A percentile compares a stretch with the other conserved stretches of the same genome.
Evolutionary conservation across 2,888 invertebrate species (phyloP).

Genomic region (Nemotelus pantherinus): DNA sequence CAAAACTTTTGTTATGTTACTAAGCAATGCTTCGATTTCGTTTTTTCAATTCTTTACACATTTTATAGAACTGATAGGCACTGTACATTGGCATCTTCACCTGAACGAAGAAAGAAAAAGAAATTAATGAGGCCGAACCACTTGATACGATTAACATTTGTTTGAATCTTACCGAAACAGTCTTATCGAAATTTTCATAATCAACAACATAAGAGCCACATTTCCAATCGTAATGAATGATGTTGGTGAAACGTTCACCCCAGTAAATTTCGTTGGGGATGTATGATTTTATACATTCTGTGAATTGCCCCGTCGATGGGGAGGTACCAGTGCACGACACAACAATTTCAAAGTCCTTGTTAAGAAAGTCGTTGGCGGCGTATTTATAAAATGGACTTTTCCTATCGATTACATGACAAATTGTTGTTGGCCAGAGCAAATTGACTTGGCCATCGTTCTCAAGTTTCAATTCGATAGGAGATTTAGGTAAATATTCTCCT

Average conservation of each 20-base stretch:
- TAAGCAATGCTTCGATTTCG: too few species aligned
- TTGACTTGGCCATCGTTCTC: conserved; percentile 75
- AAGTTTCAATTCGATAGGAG: conserved; percentile 75
- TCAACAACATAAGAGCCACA: conserved; percentile 70
- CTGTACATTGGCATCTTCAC: conserved; percentile 34
- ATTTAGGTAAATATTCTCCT: conserved; percentile 78
- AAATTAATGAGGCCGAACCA: background rate
- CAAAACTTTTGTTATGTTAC: too few species aligned
- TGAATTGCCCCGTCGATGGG: conserved; percentile 77
- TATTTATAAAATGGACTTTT: conserved; percentile 82
- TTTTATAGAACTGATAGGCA: conserved; percentile 15
- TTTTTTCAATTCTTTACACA: background rate
- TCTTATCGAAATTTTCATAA: conserved; percentile 62
- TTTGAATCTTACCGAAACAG: conserved; percentile 58
- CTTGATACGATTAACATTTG: background rate
- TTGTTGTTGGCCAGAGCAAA: conserved; percentile 87
- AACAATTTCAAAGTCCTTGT: conserved; percentile 80
- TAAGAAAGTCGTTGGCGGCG: conserved; percentile 79
- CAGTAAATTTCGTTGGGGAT: conserved; percentile 83
- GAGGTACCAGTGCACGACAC: conserved; percentile 85
- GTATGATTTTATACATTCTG: conserved; percentile 80
- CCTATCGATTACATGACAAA: conserved; percentile 83
- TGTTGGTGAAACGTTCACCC: conserved; percentile 82
- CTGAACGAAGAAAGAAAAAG: background rate
- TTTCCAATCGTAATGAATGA: conserved; percentile 69